Evolutionary conservation across 2,888 invertebrate genomes (phyloP).

Genomic region (Abscondita cerata): DNA sequence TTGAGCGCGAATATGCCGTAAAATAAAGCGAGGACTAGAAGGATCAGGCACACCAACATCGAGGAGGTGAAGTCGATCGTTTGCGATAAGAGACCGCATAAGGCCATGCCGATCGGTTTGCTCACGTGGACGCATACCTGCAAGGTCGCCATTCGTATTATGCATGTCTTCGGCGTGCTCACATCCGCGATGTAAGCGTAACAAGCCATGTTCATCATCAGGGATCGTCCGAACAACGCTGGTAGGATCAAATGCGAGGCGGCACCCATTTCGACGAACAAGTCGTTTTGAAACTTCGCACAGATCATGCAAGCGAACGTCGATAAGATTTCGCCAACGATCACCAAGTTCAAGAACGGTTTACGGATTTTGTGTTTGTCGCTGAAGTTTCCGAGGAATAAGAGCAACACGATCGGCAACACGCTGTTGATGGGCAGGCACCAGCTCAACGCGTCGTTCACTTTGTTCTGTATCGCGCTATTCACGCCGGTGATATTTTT

Average conservation of each 20-base stretch:
- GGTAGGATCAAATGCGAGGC: slow-evolving; percentile 64
- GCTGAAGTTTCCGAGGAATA: slow-evolving; percentile 56
- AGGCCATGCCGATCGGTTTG: slow-evolving; percentile 44
- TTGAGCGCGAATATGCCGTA: slow-evolving; percentile 10
- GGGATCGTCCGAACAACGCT: slow-evolving; percentile 65
- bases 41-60: slow-evolving; percentile 44
- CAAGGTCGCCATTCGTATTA: slow-evolving; percentile 67
- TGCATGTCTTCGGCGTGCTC: slow-evolving; percentile 64
- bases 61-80: slow-evolving; percentile 50
- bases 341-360: slow-evolving; percentile 54
- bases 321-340: slow-evolving; percentile 57
- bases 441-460: slow-evolving; percentile 59
- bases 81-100: slow-evolving; percentile 50
- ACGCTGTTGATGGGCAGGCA: slow-evolving; percentile 50
- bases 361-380: slow-evolving; percentile 55
- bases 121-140: slow-evolving; percentile 51
- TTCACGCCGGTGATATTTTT: neutral
- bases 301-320: slow-evolving; percentile 61
- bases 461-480: slow-evolving; percentile 55
- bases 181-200: slow-evolving; percentile 57
- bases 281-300: slow-evolving; percentile 61
- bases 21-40: neutral
- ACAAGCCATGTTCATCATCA: slow-evolving; percentile 57
- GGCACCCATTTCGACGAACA: slow-evolving; percentile 61
- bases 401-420: slow-evolving; percentile 52